Conservation (phyloP, 2,113 vertebrate species). For the Pleuronectes platessa region DNA sequence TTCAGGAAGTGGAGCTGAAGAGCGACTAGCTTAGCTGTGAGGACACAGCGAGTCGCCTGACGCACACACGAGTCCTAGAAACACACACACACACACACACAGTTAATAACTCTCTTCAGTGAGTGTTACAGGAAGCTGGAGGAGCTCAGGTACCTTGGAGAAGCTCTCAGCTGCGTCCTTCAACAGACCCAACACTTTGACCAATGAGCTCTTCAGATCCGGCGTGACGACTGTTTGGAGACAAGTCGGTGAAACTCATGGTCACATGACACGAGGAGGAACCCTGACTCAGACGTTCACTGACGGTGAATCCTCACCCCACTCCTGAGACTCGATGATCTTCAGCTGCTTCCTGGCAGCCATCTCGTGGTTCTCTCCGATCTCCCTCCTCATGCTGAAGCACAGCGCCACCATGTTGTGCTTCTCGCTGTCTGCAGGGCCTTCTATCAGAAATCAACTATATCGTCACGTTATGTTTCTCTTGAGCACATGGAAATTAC, state of each 20-base stretch:
- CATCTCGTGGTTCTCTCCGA: conserved; percentile 96
- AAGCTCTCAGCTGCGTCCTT: conserved; percentile 96
- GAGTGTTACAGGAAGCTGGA: neutral
- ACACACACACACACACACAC: conserved; percentile 1
- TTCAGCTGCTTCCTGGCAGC: conserved; percentile 91
- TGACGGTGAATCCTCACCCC: conserved; percentile 83
- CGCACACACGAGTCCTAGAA: conserved; percentile 92
- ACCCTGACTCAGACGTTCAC: neutral
- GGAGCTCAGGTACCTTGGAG: conserved; percentile 85
- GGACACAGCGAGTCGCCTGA: conserved; percentile 88
- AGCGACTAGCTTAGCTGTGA: conserved; percentile 86
- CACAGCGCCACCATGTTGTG: conserved; percentile 99
- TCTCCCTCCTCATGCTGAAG: conserved; percentile 96
- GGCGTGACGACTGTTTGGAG: conserved; percentile 73
- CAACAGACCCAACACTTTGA: conserved; percentile 90
- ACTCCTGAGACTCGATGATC: conserved; percentile 90
- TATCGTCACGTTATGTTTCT: too few relatives aligned
- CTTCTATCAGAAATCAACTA: too few relatives aligned
- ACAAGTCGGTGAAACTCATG: neutral
- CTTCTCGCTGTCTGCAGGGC: conserved; percentile 97
- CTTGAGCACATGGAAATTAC: too few relatives aligned
- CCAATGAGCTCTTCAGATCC: conserved; percentile 88
- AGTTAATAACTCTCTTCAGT: neutral
- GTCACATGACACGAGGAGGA: neutral
- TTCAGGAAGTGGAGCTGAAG: conserved; percentile 94